Conservation (phyloP, 2,888 invertebrate genomes). For the Epsilonema sp. region DNA sequence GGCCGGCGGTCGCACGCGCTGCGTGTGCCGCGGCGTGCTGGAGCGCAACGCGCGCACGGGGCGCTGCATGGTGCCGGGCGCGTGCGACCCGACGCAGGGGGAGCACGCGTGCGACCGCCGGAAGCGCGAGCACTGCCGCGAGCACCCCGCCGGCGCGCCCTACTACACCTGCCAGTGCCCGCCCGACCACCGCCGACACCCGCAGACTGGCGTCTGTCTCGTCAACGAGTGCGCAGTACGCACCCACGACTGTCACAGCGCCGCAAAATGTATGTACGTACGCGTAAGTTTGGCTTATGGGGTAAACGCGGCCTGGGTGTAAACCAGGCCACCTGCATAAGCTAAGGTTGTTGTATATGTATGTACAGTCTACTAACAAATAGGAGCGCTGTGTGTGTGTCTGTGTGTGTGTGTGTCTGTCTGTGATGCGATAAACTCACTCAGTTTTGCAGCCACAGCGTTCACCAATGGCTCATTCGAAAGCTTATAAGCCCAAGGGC, state of each 20-base stretch:
- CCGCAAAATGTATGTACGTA: no score
- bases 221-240: constrained; percentile 21
- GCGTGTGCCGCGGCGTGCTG: constrained; percentile 17
- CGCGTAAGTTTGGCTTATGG: no score
- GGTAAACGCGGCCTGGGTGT: no score
- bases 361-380: no score
- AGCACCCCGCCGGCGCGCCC: constrained; percentile 16
- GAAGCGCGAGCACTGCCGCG: constrained; percentile 23
- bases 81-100: constrained; percentile 21
- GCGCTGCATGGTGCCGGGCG: constrained; percentile 20
- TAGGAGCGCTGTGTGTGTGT: no score
- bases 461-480: no score
- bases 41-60: constrained; percentile 11
- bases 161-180: constrained; percentile 26
- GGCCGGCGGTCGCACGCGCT: constrained; percentile 8
- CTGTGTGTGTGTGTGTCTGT: no score
- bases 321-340: no score
- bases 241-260: constrained; percentile 23
- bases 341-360: no score
- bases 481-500: no score
- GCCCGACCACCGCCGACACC: constrained; percentile 20
- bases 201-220: constrained; percentile 25
- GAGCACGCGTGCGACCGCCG: constrained; percentile 21
- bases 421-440: no score
- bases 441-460: no score